phyloP scores from a whole-genome alignment of 2,888 invertebrate genomes.

The Malthinus flaveolus region DNA sequence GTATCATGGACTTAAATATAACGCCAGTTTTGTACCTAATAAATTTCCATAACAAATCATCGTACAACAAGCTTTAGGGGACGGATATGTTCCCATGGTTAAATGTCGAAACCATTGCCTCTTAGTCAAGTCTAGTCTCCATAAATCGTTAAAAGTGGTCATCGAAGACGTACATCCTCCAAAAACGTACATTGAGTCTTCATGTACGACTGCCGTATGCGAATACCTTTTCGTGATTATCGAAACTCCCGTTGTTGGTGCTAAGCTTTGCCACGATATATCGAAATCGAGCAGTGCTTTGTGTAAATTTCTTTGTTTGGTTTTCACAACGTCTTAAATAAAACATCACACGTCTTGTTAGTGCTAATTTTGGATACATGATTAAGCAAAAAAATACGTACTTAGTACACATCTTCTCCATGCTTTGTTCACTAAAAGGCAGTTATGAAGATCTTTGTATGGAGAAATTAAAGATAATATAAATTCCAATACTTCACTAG shows the following conservation, averaged over 20 bases:
- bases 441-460: conserved; percentile 86
- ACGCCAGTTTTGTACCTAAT: conserved; percentile 53
- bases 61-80: conserved; percentile 93
- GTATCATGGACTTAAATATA: not conserved
- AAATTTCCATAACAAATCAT: conserved; percentile 85
- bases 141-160: conserved; percentile 96
- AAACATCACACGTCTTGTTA: conserved; percentile 30
- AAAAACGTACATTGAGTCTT: conserved; percentile 91
- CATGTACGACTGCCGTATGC: conserved; percentile 83
- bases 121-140: conserved; percentile 87
- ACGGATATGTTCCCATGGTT: conserved; percentile 87
- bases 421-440: conserved; percentile 82
- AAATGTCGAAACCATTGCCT: conserved; percentile 83
- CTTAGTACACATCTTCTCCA: conserved; percentile 86
- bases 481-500: conserved; percentile 92
- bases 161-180: conserved; percentile 93
- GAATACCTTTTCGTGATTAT: conserved; percentile 91
- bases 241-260: conserved; percentile 63
- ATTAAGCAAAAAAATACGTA: conserved; percentile 56
- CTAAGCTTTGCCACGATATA: conserved; percentile 72
- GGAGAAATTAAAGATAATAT: conserved; percentile 87
- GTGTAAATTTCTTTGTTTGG: conserved; percentile 72
- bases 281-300: conserved; percentile 78
- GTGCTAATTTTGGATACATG: conserved; percentile 23
- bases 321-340: conserved; percentile 75